Base-by-base conservation (phyloP, 2,113 vertebrate genomes). In the Herpailurus yagouaroundi region DNA sequence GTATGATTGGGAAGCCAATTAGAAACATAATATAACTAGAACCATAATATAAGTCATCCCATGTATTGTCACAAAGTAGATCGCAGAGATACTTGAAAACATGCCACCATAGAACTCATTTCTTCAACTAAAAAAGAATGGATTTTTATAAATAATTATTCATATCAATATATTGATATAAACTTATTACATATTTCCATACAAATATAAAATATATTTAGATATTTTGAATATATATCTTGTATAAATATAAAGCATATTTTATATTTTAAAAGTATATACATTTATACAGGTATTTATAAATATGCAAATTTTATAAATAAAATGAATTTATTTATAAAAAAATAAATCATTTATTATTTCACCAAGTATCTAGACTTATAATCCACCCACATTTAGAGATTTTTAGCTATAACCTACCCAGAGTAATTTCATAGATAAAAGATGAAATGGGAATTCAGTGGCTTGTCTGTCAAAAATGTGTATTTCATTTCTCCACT, bases 361-460 rank as follows among this genome's bases (percentile, higher is more conserved):
- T 73, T 92, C 41, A 9, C 38, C 50, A 92, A 73, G 83, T 73
- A 77, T 66, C 31, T 86, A 48, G 55, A 64, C 1, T 76, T 77
- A 41, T 2, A 87, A 63, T 77, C 18, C 3, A 50, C 4, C 9
- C 4, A n/a, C 29, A 77, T 25, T 91, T 76, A 94, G 57, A 97
- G 27, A 86, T 36, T 88, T 91, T 93, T 81, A 50, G 3, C 23
- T 82, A 57, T 81, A 94, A 50, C 6, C 25, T 63, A 27, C 25
- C 6, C 12, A 25, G 3, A 80, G 25, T 48, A 63, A 50, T 50
- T 79, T 60, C 74, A 8, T 11, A 76, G 11, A 13, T 33, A 74
- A 93, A 96, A 84, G 41, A 38, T 81, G 14, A 86, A n/a, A 31
- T 83, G 50, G 19, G 29, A 94, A 94, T 55, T 86, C 55, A 90